phyloP scores from a whole-genome alignment of 2,113 vertebrate species.

The Campylomormyrus tamandua region DNA sequence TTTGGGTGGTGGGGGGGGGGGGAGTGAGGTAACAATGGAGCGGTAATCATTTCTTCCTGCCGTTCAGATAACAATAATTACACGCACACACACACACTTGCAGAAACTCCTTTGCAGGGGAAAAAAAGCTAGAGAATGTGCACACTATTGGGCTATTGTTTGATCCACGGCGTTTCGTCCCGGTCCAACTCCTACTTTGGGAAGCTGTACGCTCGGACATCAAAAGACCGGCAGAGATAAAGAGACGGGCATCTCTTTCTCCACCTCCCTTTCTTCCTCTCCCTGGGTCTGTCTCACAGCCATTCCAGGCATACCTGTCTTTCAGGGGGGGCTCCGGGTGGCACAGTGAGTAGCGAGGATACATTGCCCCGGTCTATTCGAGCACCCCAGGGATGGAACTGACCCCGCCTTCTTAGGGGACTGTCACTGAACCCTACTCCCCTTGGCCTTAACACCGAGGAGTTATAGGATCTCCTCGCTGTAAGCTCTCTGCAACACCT shows the following conservation, averaged over 20 bases:
- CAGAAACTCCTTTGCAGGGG: neutral
- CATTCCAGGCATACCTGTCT: slow-evolving; percentile 59
- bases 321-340: slow-evolving; percentile 36
- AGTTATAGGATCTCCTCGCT: neutral
- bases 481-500: neutral
- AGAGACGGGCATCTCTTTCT: slow-evolving; percentile 55
- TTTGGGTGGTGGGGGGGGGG: neutral
- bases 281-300: slow-evolving; percentile 31
- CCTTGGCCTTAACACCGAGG: neutral
- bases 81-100: slow-evolving; percentile 7
- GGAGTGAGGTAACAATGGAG: slow-evolving; percentile 8
- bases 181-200: slow-evolving; percentile 17
- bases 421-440: neutral
- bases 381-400: neutral
- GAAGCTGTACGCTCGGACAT: slow-evolving; percentile 43
- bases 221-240: slow-evolving; percentile 56
- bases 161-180: slow-evolving; percentile 23
- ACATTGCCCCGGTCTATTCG: neutral
- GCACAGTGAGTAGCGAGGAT: neutral
- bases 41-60: neutral
- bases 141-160: slow-evolving; percentile 36
- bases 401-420: neutral
- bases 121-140: neutral
- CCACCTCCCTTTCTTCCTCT: slow-evolving; percentile 57
- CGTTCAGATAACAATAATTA: neutral